A percentile compares a stretch with the other conserved stretches of the same genome.
Conservation (phyloP, 2,888 invertebrate genomes). For the Troides helena region DNA sequence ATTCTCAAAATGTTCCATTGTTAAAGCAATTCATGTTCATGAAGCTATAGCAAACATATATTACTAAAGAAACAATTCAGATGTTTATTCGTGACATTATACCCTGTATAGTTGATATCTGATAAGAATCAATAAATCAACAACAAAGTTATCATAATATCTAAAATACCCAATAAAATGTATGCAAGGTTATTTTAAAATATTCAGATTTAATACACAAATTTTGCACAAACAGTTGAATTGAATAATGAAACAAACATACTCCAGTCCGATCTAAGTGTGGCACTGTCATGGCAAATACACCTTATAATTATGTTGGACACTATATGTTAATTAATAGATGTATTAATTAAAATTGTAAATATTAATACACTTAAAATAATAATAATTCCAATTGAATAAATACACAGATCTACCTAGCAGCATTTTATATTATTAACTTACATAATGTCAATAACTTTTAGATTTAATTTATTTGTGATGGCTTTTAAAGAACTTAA, state of each 20-base stretch:
- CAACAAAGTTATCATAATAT: conserved; percentile 13
- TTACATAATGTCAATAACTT: not conserved
- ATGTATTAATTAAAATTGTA: too few relatives aligned
- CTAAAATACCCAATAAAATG: conserved; percentile 20
- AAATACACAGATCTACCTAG: not conserved
- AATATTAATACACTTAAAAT: not conserved
- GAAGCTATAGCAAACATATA: not conserved
- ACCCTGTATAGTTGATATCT: not conserved
- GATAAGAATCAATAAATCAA: not conserved
- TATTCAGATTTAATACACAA: too few relatives aligned
- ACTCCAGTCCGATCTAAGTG: conserved; percentile 42
- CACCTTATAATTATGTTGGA: conserved; percentile 29
- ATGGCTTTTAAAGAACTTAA: not conserved
- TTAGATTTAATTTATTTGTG: not conserved
- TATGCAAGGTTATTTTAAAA: too few relatives aligned
- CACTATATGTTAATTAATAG: conserved; percentile 3
- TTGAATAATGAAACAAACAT: conserved; percentile 15
- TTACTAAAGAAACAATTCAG: not conserved
- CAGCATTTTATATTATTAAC: not conserved
- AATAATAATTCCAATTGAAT: conserved; percentile 7
- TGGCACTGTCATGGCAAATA: conserved; percentile 54
- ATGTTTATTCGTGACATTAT: not conserved
- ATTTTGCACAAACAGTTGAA: conserved; percentile 4
- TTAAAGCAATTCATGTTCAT: too few relatives aligned
- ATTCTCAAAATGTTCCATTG: too few relatives aligned